phyloP scores from a whole-genome alignment of 2,113 vertebrate genomes.

The Acinonyx jubatus region DNA sequence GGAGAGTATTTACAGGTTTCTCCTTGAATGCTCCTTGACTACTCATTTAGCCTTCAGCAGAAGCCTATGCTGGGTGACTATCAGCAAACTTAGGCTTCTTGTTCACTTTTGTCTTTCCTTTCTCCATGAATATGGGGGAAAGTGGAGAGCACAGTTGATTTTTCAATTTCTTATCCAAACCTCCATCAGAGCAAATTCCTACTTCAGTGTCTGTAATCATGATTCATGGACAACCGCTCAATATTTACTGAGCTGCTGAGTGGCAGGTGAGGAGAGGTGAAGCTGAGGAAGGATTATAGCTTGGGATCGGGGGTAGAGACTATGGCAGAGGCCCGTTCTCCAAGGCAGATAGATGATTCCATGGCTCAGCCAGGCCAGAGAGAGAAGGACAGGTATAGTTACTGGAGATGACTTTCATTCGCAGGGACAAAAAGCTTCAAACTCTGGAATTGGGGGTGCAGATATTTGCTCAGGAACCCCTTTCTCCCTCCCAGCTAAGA shows the following conservation, averaged over 20 bases:
- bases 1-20: background rate
- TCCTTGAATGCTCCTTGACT: background rate
- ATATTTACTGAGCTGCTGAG: conserved; percentile 24
- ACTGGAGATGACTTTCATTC: background rate
- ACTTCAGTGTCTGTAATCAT: background rate
- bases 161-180: background rate
- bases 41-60: background rate
- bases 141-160: background rate
- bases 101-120: background rate
- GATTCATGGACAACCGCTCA: conserved; percentile 47
- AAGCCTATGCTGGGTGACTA: rapidly evolving
- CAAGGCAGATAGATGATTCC: conserved; percentile 81
- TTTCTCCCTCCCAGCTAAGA: background rate
- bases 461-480: background rate
- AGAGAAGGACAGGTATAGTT: conserved; percentile 59
- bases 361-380: conserved; percentile 51
- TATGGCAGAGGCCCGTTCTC: background rate
- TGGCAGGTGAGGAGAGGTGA: background rate
- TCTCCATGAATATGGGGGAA: background rate
- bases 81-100: background rate
- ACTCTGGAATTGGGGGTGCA: background rate
- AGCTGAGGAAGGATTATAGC: background rate
- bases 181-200: conserved; percentile 40
- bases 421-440: background rate
- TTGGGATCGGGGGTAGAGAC: background rate